Percentiles rank a stretch among this genome's conserved stretches.
phyloP scores from a whole-genome alignment of 2,888 invertebrate species.

The Petrophora chlorosata region DNA sequence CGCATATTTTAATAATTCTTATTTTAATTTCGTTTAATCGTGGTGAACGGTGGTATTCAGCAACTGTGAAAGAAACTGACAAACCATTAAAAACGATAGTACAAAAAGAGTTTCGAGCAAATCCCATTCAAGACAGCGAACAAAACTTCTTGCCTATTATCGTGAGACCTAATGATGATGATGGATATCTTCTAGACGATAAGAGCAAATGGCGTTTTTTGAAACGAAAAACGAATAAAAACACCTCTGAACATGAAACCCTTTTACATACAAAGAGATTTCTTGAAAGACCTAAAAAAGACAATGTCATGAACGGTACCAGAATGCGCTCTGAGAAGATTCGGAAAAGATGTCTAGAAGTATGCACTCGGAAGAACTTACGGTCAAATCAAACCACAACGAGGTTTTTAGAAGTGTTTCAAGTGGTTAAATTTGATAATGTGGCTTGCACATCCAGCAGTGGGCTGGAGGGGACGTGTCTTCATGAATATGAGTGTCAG shows the following conservation, averaged over 20 bases:
- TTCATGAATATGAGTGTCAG: slow-evolving; percentile 87
- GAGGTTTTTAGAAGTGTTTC: slow-evolving; percentile 87
- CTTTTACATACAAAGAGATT: background rate
- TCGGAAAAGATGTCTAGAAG: slow-evolving; percentile 47
- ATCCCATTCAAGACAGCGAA: slow-evolving; percentile 35
- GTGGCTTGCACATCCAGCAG: slow-evolving; percentile 82
- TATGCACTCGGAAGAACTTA: slow-evolving; percentile 23
- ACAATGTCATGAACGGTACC: no score
- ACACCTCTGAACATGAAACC: background rate
- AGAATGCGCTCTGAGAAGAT: no score
- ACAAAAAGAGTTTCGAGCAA: slow-evolving; percentile 22
- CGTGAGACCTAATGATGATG: background rate
- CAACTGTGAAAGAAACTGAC: slow-evolving; percentile 41
- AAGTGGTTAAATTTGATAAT: slow-evolving; percentile 88
- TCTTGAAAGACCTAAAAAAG: slow-evolving; percentile 23
- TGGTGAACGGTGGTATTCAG: slow-evolving; percentile 59
- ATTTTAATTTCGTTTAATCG: slow-evolving; percentile 34
- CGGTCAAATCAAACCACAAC: slow-evolving; percentile 35
- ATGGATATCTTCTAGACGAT: slow-evolving; percentile 11
- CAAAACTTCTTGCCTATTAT: slow-evolving; percentile 14
- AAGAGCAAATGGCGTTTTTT: slow-evolving; percentile 40
- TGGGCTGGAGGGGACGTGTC: slow-evolving; percentile 88
- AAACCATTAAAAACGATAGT: slow-evolving; percentile 19
- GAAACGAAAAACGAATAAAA: slow-evolving; percentile 13
- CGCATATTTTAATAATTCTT: slow-evolving; percentile 25